A percentile compares a stretch with the other conserved stretches of the same genome.
Evolutionary conservation across 1,140 invertebrate species (phyloP).

Genomic region (Drosophila fuyamai): DNA sequence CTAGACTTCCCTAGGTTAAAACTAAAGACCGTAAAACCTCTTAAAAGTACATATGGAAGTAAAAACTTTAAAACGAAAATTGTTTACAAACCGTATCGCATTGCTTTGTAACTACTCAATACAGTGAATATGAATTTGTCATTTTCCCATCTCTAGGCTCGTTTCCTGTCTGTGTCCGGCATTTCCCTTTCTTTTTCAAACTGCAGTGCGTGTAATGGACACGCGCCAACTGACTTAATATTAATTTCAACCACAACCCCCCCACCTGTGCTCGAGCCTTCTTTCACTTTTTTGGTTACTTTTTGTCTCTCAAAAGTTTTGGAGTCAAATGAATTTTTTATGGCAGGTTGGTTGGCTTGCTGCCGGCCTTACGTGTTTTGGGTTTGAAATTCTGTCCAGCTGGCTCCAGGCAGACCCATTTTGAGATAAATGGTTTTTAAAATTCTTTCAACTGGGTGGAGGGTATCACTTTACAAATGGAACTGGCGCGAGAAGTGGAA

Average conservation of each 20-base stretch:
- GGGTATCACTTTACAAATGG: constrained; percentile 66
- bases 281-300: constrained; percentile 17
- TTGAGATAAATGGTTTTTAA: constrained; percentile 72
- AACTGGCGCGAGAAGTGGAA: constrained; percentile 23
- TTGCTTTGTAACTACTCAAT: too few species aligned
- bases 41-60: too few species aligned
- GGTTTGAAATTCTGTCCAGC: constrained; percentile 14
- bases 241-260: constrained; percentile 56
- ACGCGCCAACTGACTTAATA: constrained; percentile 81
- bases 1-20: too few species aligned
- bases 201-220: constrained; percentile 76
- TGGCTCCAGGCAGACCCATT: constrained; percentile 12
- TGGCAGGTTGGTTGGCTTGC: constrained; percentile 48
- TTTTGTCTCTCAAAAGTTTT: constrained; percentile 68
- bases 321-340: constrained; percentile 82
- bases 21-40: too few species aligned
- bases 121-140: neutral
- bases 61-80: too few species aligned
- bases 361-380: constrained; percentile 49
- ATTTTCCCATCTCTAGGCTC: constrained; percentile 6
- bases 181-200: constrained; percentile 55
- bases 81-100: too few species aligned
- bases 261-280: constrained; percentile 11
- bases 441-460: constrained; percentile 55
- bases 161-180: neutral